phyloP scores from a whole-genome alignment of 2,797 vertebrate species.

The Semaprochilodus insignis region DNA sequence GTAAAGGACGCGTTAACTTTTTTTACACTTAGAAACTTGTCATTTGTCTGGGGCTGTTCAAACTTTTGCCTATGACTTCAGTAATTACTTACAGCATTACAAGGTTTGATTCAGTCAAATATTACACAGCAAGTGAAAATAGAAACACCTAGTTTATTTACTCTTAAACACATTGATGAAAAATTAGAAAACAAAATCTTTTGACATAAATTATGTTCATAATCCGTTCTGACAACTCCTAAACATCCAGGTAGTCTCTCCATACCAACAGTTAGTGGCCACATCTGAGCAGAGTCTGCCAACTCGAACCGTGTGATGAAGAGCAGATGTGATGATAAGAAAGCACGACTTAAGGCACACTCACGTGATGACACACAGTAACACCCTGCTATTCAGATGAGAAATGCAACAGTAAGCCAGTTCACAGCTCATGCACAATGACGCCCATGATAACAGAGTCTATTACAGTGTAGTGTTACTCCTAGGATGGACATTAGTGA shows the following conservation, averaged over 20 bases:
- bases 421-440: conserved; percentile 78
- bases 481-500: conserved; percentile 66
- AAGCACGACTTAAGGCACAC: conserved; percentile 86
- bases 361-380: conserved; percentile 81
- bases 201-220: conserved; percentile 71
- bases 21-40: too few species aligned
- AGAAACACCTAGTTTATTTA: conserved; percentile 89
- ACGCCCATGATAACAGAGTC: conserved; percentile 74
- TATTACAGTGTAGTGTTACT: conserved; percentile 76
- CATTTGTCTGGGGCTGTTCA: too few species aligned
- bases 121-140: conserved; percentile 56
- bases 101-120: not conserved
- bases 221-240: conserved; percentile 15
- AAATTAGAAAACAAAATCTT: conserved; percentile 86
- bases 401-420: conserved; percentile 60
- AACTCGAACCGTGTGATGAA: conserved; percentile 52
- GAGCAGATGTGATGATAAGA: conserved; percentile 63
- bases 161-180: conserved; percentile 76
- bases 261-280: conserved; percentile 18
- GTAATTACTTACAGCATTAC: not conserved
- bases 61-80: not conserved
- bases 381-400: conserved; percentile 54
- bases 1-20: too few species aligned
- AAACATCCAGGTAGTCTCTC: conserved; percentile 44
- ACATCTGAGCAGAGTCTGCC: conserved; percentile 64